Conservation (phyloP, 2,888 invertebrate genomes). For the Amphiduros pacificus region DNA sequence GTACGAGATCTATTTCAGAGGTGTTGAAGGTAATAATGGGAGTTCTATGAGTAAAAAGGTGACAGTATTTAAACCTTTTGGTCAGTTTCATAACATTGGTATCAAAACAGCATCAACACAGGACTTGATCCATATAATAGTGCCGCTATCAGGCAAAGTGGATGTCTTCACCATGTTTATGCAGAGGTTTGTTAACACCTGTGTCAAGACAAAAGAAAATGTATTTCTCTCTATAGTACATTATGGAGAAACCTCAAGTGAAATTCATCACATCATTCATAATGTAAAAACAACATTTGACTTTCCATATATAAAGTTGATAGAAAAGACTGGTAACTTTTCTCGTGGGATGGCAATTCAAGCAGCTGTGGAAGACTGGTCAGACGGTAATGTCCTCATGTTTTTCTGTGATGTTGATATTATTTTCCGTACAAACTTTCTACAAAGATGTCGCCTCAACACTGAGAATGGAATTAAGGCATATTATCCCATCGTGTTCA, state of each 20-base stretch:
- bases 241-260: background rate
- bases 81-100: background rate
- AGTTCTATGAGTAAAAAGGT: background rate
- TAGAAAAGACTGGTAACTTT: background rate
- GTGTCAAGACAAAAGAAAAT: background rate
- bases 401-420: background rate
- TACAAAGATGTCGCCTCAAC: constrained; percentile 1
- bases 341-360: background rate
- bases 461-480: background rate
- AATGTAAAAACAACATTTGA: background rate
- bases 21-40: no score
- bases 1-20: constrained; percentile 1
- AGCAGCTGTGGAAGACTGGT: background rate
- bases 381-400: background rate
- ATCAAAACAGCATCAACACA: background rate
- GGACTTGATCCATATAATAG: background rate
- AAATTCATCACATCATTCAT: background rate
- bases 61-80: background rate
- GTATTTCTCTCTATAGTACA: background rate
- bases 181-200: background rate
- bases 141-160: background rate
- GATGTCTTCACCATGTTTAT: background rate
- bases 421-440: background rate
- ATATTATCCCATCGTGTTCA: background rate
- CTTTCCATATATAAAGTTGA: background rate